Evolutionary conservation across 2,888 invertebrate genomes (phyloP), one percentile per base, ranked within the genome.

Genomic region (Choristoneura rosaceana): DNA sequence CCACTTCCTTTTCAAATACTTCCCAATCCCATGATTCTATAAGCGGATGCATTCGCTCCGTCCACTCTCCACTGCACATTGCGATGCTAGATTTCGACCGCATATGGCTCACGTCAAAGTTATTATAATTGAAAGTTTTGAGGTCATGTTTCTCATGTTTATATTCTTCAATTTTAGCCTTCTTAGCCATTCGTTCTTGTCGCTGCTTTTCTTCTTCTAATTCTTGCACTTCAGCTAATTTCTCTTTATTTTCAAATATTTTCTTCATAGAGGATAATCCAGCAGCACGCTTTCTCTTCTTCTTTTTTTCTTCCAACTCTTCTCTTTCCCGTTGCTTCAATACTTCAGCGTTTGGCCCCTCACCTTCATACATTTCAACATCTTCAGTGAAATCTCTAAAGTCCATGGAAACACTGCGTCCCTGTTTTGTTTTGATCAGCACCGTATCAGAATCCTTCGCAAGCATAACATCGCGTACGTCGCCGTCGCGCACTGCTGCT

Each of bases 211-310:
- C 89, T 85, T 95, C 95, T 83, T 96, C 95, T 74, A 94, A 83
- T 76, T 95, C 94, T 80, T 94, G 89, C 17, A 94, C 94, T 81
- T 96, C 96, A 2, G 96, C 96, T 50, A 95, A 92, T 77, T 93
- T 95, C 84, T 97, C 97, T 86, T 97, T 97, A 68, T 96, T 96
- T 89, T 97, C 97, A 86, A 97, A 97, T 80, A 97, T 96, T 90
- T 96, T 96, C 77, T 95, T 95, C 87, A 95, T 95, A 66, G 95
- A 94, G 64, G 95, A 96, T 33, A 97, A 84, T 63, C 96, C 95
- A 78, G 96, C 95, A n/a, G 95, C 95, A 70, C 95, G 92, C 83
- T 96, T 96, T 63, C 95, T 93, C 78, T 95, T 95, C 74, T 94
- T 93, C 77, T 94, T 95, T 75, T 87, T 94, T 61, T 94, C 93